phyloP scores from a whole-genome alignment of 2,797 vertebrate species.

The Sebastes wilsoni region DNA sequence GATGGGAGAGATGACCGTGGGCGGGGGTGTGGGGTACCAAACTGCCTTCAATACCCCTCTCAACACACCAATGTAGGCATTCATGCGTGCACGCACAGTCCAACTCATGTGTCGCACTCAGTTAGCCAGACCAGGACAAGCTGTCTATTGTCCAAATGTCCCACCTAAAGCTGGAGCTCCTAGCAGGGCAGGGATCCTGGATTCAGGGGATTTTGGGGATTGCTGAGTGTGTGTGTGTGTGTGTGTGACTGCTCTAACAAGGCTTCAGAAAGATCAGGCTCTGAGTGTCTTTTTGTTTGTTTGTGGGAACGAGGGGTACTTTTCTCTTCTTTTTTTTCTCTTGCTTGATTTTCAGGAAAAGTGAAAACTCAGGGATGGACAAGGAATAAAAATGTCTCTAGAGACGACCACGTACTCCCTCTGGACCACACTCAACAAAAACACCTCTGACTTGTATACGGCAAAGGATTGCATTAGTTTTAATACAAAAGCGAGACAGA shows the following conservation, averaged over 20 bases:
- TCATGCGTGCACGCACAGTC: conserved; percentile 55
- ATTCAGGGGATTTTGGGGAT: conserved; percentile 67
- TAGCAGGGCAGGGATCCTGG: conserved; percentile 48
- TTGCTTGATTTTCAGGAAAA: not conserved
- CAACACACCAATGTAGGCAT: conserved; percentile 66
- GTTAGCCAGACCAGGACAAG: conserved; percentile 61
- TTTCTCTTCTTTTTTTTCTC: not conserved
- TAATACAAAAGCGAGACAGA: not conserved
- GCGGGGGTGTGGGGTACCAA: conserved; percentile 60
- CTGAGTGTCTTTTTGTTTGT: conserved; percentile 9
- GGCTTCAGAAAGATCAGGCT: conserved; percentile 15
- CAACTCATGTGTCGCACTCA: conserved; percentile 52
- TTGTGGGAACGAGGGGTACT: not conserved
- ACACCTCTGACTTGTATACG: not conserved
- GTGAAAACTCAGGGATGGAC: not conserved
- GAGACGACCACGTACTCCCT: not conserved
- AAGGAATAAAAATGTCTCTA: not conserved
- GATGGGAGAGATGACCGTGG: conserved; percentile 65
- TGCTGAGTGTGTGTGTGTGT: conserved; percentile 21
- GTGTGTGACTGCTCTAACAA: not conserved
- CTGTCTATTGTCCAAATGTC: conserved; percentile 68
- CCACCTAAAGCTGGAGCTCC: conserved; percentile 58
- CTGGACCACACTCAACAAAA: not conserved
- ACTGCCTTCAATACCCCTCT: conserved; percentile 52
- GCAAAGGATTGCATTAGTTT: not conserved